Evolutionary conservation across 1,140 invertebrate species (phyloP), one percentile per base, ranked within the genome.

Genomic region (Vanessa atalanta): DNA sequence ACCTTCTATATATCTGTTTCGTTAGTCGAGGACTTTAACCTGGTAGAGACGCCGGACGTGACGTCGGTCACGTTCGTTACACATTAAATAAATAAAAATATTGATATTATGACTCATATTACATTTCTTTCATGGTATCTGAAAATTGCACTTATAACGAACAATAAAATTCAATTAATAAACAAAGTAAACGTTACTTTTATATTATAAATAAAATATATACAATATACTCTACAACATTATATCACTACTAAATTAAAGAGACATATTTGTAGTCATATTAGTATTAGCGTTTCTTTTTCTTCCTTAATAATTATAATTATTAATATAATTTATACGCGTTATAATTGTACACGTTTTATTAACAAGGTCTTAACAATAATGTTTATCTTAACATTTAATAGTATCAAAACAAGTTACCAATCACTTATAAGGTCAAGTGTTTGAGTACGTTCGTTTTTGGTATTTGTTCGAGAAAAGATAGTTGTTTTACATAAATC

Each of bases 371-470:
- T 57, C 16, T 57, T 57, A 57, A 23, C 0, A 23, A 23, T 26
- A 55, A 55, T 9, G 16, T n/a, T 53, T 53, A 11, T 57, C 53
- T 57, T 37, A 43, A 64, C 14, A 37, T 64, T 31, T n/a, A 64
- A 43, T 11, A 43, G 2, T 47, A 64, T 43, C 15, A 43, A 43
- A 43, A 65, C 16, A n/a, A 48, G 16, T 47, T 31, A 65, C 43
- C 63, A 65, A 65, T 57, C n/a, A 47, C 5, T 20, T 65, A 16
- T 37, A 48, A 65, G 63, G 63, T 65, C 63, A 65, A 65, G 1
- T 65, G 31, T 47, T 20, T 65, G 11, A 15, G n/a, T 48, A 26
- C 61, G 15, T 48, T 65, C 43, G 5, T 20, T 26, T 65, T 65
- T 64, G n/a, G 20, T 64, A 47, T 11, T 64, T 47, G 14, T 23